Evolutionary conservation across 2,797 vertebrate species (phyloP).

Genomic region (Paratrypauchen microcephalus): DNA sequence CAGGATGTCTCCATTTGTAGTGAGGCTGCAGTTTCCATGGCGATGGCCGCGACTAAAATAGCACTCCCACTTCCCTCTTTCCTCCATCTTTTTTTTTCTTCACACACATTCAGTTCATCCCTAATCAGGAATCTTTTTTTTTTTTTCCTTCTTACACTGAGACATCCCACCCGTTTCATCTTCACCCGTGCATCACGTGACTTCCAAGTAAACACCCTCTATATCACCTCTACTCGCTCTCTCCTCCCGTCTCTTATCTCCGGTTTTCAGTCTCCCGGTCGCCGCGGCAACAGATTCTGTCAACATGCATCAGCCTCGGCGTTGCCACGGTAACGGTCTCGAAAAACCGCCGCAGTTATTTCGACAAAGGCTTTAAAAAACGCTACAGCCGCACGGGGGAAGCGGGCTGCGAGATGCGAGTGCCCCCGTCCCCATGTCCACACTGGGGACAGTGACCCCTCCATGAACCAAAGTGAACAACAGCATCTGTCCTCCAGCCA

Average conservation of each 20-base stretch:
- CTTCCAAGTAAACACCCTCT: constrained; percentile 32
- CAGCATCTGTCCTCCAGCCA: constrained; percentile 9
- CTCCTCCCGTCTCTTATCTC: constrained; percentile 70
- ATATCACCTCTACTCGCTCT: constrained; percentile 30
- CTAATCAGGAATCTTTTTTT: constrained; percentile 51
- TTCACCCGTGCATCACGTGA: constrained; percentile 54
- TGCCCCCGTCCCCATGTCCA: constrained; percentile 10
- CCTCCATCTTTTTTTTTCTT: constrained; percentile 23
- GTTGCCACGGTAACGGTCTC: constrained; percentile 66
- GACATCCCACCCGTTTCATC: constrained; percentile 53
- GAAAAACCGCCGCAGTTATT: constrained; percentile 73
- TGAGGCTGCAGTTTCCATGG: constrained; percentile 85
- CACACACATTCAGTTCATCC: constrained; percentile 52
- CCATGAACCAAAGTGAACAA: constrained; percentile 52
- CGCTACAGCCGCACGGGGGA: constrained; percentile 52
- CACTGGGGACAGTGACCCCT: constrained; percentile 46
- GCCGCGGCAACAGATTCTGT: constrained; percentile 72
- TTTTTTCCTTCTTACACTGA: constrained; percentile 42
- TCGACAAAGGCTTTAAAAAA: constrained; percentile 67
- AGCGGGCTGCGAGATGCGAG: constrained; percentile 20
- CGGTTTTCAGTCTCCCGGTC: constrained; percentile 64
- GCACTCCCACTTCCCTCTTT: constrained; percentile 54
- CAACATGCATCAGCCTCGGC: constrained; percentile 70
- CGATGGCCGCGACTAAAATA: constrained; percentile 80
- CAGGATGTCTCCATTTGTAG: constrained; percentile 81